Conservation (phyloP, 1,140 invertebrate species). For the Drosophila cardini region DNA sequence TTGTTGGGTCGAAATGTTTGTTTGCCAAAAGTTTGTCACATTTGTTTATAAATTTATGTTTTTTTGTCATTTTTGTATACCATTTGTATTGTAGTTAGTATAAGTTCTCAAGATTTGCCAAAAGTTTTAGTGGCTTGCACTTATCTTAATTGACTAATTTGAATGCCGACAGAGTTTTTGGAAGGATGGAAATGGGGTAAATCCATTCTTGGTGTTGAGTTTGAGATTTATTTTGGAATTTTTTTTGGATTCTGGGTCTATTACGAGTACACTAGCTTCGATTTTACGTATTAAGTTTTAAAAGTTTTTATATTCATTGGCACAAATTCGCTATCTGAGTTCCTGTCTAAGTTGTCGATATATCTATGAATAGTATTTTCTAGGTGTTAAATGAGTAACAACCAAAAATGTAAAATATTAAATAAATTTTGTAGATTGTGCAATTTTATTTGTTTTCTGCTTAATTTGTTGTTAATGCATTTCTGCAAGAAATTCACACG, state of each 20-base stretch:
- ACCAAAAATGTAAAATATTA: conserved; percentile 2
- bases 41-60: no score
- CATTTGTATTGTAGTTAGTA: conserved; percentile 35
- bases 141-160: conserved; percentile 71
- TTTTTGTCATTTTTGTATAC: conserved; percentile 52
- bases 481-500: conserved; percentile 70
- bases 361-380: conserved; percentile 22
- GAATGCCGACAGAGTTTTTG: conserved; percentile 49
- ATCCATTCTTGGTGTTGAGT: neutral
- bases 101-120: conserved; percentile 38
- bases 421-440: neutral
- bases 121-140: conserved; percentile 46
- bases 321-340: conserved; percentile 69
- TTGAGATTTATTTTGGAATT: neutral
- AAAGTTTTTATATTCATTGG: conserved; percentile 55
- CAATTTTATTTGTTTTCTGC: conserved; percentile 1
- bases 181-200: conserved; percentile 38
- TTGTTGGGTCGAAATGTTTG: conserved; percentile 62
- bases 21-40: conserved; percentile 57
- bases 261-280: conserved; percentile 25
- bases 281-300: conserved; percentile 43
- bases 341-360: conserved; percentile 18
- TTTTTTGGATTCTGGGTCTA: neutral
- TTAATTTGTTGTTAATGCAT: conserved; percentile 15
- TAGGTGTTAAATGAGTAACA: conserved; percentile 8